phyloP scores from a whole-genome alignment of 2,113 vertebrate species.

The Genyomyrus donnyi region DNA sequence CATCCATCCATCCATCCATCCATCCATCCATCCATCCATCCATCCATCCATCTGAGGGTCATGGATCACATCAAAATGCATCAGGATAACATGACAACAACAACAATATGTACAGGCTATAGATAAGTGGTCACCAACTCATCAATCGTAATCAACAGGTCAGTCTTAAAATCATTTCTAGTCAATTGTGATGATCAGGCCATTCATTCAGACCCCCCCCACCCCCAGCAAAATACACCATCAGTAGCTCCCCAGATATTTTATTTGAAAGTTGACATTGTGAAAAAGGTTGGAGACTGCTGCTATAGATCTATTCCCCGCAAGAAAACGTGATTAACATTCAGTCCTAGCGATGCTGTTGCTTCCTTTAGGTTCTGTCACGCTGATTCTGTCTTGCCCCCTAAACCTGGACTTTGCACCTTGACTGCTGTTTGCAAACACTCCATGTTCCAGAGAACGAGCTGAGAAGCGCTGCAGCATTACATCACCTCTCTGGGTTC shows the following conservation, averaged over 20 bases:
- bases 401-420: background rate
- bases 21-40: background rate
- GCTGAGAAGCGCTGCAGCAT: background rate
- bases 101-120: background rate
- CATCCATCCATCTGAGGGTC: background rate
- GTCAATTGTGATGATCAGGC: background rate
- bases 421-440: background rate
- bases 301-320: background rate
- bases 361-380: background rate
- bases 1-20: background rate
- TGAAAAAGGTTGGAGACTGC: background rate
- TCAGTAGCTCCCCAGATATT: background rate
- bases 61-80: background rate
- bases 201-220: background rate
- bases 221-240: background rate
- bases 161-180: background rate
- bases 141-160: background rate
- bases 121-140: background rate
- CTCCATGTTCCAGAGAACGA: background rate
- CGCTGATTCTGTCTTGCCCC: background rate
- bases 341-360: background rate
- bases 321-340: background rate
- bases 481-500: background rate
- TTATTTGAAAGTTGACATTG: background rate
- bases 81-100: background rate